phyloP scores from a whole-genome alignment of 2,888 invertebrate species.

The Gari tellinella region DNA sequence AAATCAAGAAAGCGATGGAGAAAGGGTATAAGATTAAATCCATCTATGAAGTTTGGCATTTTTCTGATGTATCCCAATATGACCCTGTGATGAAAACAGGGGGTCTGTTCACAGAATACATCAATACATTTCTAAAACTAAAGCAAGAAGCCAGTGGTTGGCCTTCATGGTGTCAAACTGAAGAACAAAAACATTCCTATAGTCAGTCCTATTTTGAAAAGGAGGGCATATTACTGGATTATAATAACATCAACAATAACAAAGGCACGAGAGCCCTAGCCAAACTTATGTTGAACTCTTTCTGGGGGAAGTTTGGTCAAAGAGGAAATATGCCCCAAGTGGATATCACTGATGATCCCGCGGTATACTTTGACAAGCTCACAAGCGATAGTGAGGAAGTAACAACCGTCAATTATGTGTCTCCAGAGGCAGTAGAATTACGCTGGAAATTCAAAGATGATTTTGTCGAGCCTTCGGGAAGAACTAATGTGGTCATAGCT shows the following conservation, averaged over 20 bases:
- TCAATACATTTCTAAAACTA: slow-evolving; percentile 19
- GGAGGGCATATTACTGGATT: too few relatives aligned
- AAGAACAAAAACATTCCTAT: slow-evolving; percentile 32
- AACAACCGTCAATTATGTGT: slow-evolving; percentile 8
- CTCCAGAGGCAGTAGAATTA: slow-evolving; percentile 12
- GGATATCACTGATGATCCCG: not conserved
- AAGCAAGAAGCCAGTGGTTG: slow-evolving; percentile 56
- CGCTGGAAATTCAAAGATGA: slow-evolving; percentile 14
- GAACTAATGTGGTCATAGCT: slow-evolving; percentile 30
- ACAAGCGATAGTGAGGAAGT: slow-evolving; percentile 8
- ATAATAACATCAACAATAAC: slow-evolving; percentile 19
- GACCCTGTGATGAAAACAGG: too few relatives aligned
- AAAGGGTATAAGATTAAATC: slow-evolving; percentile 12
- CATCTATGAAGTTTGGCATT: too few relatives aligned
- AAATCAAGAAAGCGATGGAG: slow-evolving; percentile 57
- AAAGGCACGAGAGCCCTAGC: slow-evolving; percentile 25
- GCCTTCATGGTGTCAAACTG: slow-evolving; percentile 59
- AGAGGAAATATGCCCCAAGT: slow-evolving; percentile 13
- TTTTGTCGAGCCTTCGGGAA: slow-evolving; percentile 18
- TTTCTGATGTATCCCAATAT: too few relatives aligned
- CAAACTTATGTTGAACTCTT: slow-evolving; percentile 7
- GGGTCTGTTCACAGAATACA: too few relatives aligned
- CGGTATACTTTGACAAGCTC: slow-evolving; percentile 13
- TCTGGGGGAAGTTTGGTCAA: too few relatives aligned
- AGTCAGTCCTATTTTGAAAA: too few relatives aligned